These are phyloP conservation scores for Euplexia lucipara DNA, from an alignment of 2,888 invertebrate genomes.

Conservation along the genomic window DNA sequence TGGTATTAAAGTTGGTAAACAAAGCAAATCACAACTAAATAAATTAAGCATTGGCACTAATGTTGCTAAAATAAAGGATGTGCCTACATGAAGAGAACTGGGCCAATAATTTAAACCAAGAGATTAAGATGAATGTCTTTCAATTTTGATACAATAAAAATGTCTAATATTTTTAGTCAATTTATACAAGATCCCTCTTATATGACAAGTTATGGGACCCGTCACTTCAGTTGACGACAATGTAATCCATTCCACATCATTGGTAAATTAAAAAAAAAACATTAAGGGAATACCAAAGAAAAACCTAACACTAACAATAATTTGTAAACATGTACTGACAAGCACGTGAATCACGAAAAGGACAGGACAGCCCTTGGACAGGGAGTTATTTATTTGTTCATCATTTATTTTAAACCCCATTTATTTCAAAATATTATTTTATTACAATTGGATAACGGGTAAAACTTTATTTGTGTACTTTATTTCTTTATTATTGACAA, in stretches of 20 bases:
- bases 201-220: not conserved
- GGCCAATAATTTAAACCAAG: not conserved
- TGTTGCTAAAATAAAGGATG: not conserved
- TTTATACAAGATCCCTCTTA: not conserved
- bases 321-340: slow-evolving; percentile 66
- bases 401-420: slow-evolving; percentile 64
- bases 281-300: slow-evolving; percentile 32
- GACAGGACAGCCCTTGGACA: slow-evolving; percentile 76
- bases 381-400: slow-evolving; percentile 57
- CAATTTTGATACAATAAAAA: not conserved
- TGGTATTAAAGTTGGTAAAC: not conserved
- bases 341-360: slow-evolving; percentile 62
- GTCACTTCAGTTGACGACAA: too few relatives aligned
- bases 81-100: not conserved
- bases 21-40: not conserved
- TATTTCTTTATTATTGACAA: slow-evolving; percentile 84
- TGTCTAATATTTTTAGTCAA: not conserved
- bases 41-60: not conserved
- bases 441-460: slow-evolving; percentile 73
- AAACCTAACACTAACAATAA: slow-evolving; percentile 36
- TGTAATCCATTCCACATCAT: too few relatives aligned
- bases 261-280: slow-evolving; percentile 1
- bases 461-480: slow-evolving; percentile 79
- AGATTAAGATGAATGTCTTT: slow-evolving; percentile 8
- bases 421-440: slow-evolving; percentile 66